Base-by-base conservation (phyloP, 2,113 vertebrate genomes). In the Pterocles orientalis region DNA sequence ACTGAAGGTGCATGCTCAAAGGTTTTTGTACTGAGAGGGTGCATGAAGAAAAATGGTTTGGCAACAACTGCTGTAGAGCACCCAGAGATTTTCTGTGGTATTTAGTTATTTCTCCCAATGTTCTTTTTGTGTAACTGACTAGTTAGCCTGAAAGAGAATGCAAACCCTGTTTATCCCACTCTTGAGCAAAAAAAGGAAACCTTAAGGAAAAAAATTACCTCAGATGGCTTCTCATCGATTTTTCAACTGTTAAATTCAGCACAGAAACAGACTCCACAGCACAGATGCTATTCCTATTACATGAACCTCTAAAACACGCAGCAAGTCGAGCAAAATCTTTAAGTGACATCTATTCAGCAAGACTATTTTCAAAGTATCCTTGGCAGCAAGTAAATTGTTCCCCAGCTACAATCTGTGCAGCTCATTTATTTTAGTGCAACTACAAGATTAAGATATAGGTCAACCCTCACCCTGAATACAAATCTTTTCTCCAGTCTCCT, bases 361-460 rank as follows among this genome's bases (percentile, higher is more conserved):
- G 26, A 60, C 54, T 26, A 86, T 33, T 57, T 93, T 84, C 45
- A 39, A 92, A 84, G 45, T 47, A 80, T 41, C 51, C 56, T 80
- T 94, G 79, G 73, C 69, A 87, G 85, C 50, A 93, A 88, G 28
- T 60, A 85, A 79, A 81, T 60, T 77, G 58, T 56, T 84, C 88
- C 33, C 33, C 60, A 88, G 82, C 43, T 68, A 93, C 60, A 77
- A 68, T 83, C 72, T 85, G 77, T 78, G 47, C 34, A 70, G 31
- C 1, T 6, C 33, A 82, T 47, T 92, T 58, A 68, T 72, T 94
- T 82, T 33, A 82, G 34, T 24, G 33, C 48, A 89, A 85, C 51
- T 47, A 48, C 12, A 71, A 73, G 25, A 70, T 7, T 28, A 84
- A 87, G 70, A 91, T 79, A 78, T 7, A 95, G 84, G 86, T 83